These are phyloP conservation scores for Listrodromus nycthemerus DNA, from an alignment of 2,888 invertebrate genomes.

Conservation along the genomic window DNA sequence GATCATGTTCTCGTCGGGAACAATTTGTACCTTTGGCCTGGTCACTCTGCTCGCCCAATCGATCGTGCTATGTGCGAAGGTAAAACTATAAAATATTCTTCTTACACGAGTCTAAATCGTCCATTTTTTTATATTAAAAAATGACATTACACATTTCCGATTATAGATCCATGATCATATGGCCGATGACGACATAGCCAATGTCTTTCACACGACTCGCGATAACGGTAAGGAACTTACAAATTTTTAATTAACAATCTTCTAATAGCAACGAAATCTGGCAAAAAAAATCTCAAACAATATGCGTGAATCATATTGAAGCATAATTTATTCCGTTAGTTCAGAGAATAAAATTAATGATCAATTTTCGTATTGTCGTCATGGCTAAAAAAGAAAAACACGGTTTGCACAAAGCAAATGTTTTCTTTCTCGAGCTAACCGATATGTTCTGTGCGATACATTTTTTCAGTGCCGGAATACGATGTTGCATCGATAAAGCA, in stretches of 20 bases:
- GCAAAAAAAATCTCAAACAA: no score
- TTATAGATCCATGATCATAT: not conserved
- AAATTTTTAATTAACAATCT: no score
- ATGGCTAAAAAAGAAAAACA: not conserved
- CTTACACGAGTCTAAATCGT: not conserved
- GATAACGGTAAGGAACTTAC: not conserved
- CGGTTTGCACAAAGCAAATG: not conserved
- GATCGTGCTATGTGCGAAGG: not conserved
- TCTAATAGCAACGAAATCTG: no score
- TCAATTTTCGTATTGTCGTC: not conserved
- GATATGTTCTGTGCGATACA: not conserved
- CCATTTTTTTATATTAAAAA: not conserved
- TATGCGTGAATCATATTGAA: no score
- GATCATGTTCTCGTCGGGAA: no score
- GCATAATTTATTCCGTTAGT: no score
- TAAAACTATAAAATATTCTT: not conserved
- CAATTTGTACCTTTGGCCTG: not conserved
- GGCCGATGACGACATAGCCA: not conserved
- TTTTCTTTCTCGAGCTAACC: not conserved
- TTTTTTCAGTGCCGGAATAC: constrained; percentile 19
- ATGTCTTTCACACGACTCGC: not conserved
- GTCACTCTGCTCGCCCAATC: not conserved
- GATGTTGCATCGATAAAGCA: not conserved
- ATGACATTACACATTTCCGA: not conserved
- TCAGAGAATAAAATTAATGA: not conserved